Conservation (phyloP, 2,888 invertebrate species). For the Acanthosoma haemorrhoidale region DNA sequence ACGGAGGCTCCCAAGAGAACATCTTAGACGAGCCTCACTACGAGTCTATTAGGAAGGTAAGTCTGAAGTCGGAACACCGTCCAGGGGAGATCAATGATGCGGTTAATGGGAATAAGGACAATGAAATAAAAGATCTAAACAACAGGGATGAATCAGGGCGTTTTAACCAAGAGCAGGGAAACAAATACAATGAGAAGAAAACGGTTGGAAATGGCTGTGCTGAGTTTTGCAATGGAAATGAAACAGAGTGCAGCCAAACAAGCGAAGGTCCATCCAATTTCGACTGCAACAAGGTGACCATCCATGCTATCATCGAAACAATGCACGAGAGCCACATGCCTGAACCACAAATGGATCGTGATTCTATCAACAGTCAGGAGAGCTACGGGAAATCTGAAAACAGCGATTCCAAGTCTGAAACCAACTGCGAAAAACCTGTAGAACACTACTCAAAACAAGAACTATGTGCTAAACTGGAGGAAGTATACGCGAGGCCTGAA, state of each 20-base stretch:
- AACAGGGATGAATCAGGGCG: not conserved
- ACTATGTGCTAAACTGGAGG: constrained; percentile 9
- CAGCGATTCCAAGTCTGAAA: not conserved
- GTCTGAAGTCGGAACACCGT: not conserved
- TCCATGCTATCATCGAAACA: constrained; percentile 21
- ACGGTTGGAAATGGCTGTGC: not conserved
- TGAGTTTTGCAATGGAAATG: constrained; percentile 5
- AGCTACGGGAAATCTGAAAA: not conserved
- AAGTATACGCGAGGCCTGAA: constrained; percentile 23
- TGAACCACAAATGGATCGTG: constrained; percentile 29
- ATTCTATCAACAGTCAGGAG: constrained; percentile 16
- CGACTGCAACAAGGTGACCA: constrained; percentile 17
- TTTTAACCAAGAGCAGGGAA: not conserved
- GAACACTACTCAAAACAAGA: constrained; percentile 11
- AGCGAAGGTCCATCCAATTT: constrained; percentile 17
- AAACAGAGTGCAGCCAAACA: constrained; percentile 16
- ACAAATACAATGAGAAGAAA: not conserved
- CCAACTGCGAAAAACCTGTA: not conserved
- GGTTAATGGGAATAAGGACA: not conserved
- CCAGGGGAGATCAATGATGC: not conserved
- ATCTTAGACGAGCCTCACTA: constrained; percentile 3
- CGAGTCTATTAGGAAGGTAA: not conserved
- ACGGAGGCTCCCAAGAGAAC: constrained; percentile 19
- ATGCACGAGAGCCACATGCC: constrained; percentile 19
- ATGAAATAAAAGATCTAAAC: not conserved